phyloP scores from a whole-genome alignment of 2,888 invertebrate species.

The Philereme vetulata region DNA sequence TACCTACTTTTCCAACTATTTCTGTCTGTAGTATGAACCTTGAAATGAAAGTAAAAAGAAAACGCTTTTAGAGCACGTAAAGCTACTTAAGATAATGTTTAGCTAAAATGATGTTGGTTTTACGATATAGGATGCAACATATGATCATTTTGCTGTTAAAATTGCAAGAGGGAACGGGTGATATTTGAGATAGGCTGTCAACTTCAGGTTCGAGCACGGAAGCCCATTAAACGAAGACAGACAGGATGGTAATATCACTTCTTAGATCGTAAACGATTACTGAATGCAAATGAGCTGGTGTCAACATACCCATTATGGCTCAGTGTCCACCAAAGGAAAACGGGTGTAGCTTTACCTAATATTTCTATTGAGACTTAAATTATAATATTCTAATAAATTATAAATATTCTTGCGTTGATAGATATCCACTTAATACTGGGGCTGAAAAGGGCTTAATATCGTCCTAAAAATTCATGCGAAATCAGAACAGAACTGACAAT shows the following conservation, averaged over 20 bases:
- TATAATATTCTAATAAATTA: too few relatives aligned
- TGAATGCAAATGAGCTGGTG: slow-evolving; percentile 42
- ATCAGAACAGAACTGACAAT: slow-evolving; percentile 11
- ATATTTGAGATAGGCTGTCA: slow-evolving; percentile 45
- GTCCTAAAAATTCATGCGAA: neutral
- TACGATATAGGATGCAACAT: neutral
- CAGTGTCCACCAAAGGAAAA: too few relatives aligned
- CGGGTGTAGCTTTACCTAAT: too few relatives aligned
- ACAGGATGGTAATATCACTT: slow-evolving; percentile 45
- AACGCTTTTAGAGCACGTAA: slow-evolving; percentile 1
- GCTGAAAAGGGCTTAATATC: too few relatives aligned
- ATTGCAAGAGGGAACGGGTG: slow-evolving; percentile 25
- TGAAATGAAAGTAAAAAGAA: slow-evolving; percentile 1
- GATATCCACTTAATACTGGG: too few relatives aligned
- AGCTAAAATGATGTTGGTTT: neutral
- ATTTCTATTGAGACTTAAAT: too few relatives aligned
- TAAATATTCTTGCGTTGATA: too few relatives aligned
- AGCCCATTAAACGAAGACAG: slow-evolving; percentile 46
- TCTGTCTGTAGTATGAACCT: neutral
- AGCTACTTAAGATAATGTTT: neutral
- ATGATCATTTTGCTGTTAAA: slow-evolving; percentile 7
- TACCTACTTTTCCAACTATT: slow-evolving; percentile 3
- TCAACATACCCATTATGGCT: slow-evolving; percentile 16
- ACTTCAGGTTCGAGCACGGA: slow-evolving; percentile 38
- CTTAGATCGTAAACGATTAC: slow-evolving; percentile 36